Base-by-base conservation (phyloP, 2,888 invertebrate species). In the Phrixothrix hirtus region DNA sequence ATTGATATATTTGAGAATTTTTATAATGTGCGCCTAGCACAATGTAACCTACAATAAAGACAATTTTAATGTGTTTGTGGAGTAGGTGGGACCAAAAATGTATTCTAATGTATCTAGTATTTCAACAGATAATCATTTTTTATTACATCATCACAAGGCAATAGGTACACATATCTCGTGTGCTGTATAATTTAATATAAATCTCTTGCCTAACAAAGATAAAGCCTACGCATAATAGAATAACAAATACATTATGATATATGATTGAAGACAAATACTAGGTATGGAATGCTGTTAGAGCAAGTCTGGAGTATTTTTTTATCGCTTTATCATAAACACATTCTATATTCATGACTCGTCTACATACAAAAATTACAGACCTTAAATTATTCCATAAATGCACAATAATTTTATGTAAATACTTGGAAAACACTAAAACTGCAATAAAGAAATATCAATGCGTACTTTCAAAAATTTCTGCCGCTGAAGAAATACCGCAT, bases 191-290 rank as follows among this genome's bases (percentile, higher is more conserved):
- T 21, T 30, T 31, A 26, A 47, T 29, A 45, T 36, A 37, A 14
- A 15, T 43, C 31, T 39, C 30, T 34, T 38, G 16, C 11, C 25
- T 36, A 30, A 38, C 47, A 47, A 47, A 39, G 39, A 38, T 7
- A 26, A 32, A 39, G 38, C 47, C 39, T 47, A 47, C 47, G 39
- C 39, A 17, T 7, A 21, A 29, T 37, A 30, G 2, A 36, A 32
- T 26, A 25, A 15, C 11, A 29, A 37, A 13, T 7, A 16, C 12
- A n/a, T 37, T 29, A 12, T 36, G 31, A 37, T 38, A 16, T 34
- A 35, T 17, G 17, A 16, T 26, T 1, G 16, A 44, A 17, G 31
- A 42, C 42, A 32, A 42, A 27, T 25, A 17, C 16, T n/a, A n/a
- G n/a, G 9, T 25, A 16, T 10, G 42, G 42, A 42, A 42, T 42